Percentiles rank a stretch among this genome's conserved stretches.
Evolutionary conservation across 30 jellyfish, hydroid and myxozoan genomes (phyloP).

Genomic region (Pelagia noctiluca): DNA sequence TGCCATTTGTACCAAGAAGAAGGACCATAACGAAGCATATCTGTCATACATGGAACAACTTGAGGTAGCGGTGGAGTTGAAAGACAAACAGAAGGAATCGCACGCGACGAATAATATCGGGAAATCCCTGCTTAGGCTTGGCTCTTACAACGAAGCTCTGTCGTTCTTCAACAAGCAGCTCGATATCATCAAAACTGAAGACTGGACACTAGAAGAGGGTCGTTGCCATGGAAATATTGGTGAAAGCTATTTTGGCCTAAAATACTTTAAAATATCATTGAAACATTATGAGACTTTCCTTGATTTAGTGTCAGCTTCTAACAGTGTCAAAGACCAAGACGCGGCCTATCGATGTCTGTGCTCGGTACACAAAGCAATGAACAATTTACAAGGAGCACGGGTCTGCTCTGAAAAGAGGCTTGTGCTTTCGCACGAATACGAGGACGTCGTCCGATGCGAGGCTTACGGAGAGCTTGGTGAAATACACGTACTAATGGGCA

Average conservation of each 20-base stretch:
- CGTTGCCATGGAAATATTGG: slow-evolving; percentile 72
- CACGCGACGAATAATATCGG: slow-evolving; percentile 59
- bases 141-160: slow-evolving; percentile 52
- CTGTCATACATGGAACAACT: slow-evolving; percentile 66
- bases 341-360: slow-evolving; percentile 66
- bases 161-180: slow-evolving; percentile 61
- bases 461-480: slow-evolving; percentile 90
- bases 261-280: slow-evolving; percentile 56
- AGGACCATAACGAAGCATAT: slow-evolving; percentile 78
- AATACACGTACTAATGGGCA: slow-evolving; percentile 65
- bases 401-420: slow-evolving; percentile 92
- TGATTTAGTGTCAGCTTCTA: slow-evolving; percentile 50
- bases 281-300: slow-evolving; percentile 65
- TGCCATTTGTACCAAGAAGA: slow-evolving; percentile 59
- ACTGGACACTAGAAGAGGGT: slow-evolving; percentile 47
- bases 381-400: slow-evolving; percentile 77
- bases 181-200: slow-evolving; percentile 7
- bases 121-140: slow-evolving; percentile 30
- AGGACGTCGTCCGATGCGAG: slow-evolving; percentile 64
- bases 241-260: slow-evolving; percentile 68
- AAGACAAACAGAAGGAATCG: slow-evolving; percentile 52
- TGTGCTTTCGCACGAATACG: slow-evolving; percentile 78
- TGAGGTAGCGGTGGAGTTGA: slow-evolving; percentile 54
- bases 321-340: slow-evolving; percentile 71
- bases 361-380: slow-evolving; percentile 61